Conservation (phyloP, 2,797 vertebrate genomes). For the Saxicola maurus region DNA sequence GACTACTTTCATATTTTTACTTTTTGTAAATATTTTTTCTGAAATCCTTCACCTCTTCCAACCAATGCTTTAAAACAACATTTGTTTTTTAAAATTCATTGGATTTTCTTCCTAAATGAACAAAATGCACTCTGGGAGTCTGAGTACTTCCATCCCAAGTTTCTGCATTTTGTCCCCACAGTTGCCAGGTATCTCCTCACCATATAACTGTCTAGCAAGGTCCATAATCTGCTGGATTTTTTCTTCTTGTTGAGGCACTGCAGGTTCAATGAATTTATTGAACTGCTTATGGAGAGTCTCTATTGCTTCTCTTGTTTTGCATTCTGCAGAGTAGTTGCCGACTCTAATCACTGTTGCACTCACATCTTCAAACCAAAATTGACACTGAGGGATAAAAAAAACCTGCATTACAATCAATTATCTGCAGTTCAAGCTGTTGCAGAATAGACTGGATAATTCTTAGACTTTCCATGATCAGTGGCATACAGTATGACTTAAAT, state of each 20-base stretch:
- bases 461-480: not conserved
- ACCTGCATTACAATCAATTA: not conserved
- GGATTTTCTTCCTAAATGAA: not conserved
- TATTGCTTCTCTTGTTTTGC: conserved; percentile 82
- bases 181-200: conserved; percentile 60
- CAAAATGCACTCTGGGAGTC: not conserved
- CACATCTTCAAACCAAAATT: conserved; percentile 89
- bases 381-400: conserved; percentile 75
- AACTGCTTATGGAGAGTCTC: conserved; percentile 85
- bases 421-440: not conserved
- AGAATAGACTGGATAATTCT: not conserved
- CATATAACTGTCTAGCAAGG: conserved; percentile 82
- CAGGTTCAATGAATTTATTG: conserved; percentile 84
- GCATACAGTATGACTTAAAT: not conserved
- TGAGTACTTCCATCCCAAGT: not conserved
- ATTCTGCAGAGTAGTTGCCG: conserved; percentile 82
- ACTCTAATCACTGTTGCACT: conserved; percentile 86
- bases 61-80: not conserved
- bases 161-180: not conserved
- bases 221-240: conserved; percentile 81
- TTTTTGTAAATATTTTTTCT: not conserved
- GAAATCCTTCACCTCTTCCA: not conserved
- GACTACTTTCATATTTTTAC: not conserved
- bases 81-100: not conserved
- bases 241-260: conserved; percentile 86